Conservation (phyloP, 2,888 invertebrate genomes). For the Noctua fimbriata region DNA sequence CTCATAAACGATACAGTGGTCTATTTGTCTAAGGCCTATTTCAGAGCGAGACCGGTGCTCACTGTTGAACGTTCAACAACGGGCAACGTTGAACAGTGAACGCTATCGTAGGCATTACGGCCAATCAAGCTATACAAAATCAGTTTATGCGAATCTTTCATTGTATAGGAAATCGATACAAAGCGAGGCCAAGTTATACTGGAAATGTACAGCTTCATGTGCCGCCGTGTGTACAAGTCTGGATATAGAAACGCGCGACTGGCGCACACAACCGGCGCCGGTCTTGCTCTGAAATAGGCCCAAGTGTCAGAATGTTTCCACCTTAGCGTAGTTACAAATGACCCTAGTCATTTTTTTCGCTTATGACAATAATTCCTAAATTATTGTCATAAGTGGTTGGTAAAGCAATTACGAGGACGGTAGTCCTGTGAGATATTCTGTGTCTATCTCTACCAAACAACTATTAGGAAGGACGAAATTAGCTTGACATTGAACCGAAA, state of each 20-base stretch:
- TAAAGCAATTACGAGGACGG: background rate
- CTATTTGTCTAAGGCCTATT: background rate
- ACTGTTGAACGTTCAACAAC: no score
- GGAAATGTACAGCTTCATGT: no score
- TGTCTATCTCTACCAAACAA: background rate
- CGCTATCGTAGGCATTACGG: background rate
- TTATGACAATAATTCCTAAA: no score
- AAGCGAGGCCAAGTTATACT: no score
- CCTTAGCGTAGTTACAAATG: background rate
- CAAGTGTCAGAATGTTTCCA: background rate
- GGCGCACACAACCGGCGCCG: no score
- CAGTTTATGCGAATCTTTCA: no score
- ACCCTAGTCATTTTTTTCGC: no score
- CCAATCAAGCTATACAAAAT: no score
- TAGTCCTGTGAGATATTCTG: background rate
- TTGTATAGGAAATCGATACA: no score
- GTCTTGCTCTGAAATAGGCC: background rate
- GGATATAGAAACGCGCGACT: background rate
- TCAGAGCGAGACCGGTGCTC: background rate
- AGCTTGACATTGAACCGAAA: conserved; percentile 1
- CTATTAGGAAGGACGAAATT: background rate
- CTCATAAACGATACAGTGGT: background rate
- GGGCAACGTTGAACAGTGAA: background rate
- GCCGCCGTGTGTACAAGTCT: no score
- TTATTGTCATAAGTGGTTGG: background rate